Base-by-base conservation (phyloP, 2,888 invertebrate genomes). In the Dasysyrphus albostriatus region DNA sequence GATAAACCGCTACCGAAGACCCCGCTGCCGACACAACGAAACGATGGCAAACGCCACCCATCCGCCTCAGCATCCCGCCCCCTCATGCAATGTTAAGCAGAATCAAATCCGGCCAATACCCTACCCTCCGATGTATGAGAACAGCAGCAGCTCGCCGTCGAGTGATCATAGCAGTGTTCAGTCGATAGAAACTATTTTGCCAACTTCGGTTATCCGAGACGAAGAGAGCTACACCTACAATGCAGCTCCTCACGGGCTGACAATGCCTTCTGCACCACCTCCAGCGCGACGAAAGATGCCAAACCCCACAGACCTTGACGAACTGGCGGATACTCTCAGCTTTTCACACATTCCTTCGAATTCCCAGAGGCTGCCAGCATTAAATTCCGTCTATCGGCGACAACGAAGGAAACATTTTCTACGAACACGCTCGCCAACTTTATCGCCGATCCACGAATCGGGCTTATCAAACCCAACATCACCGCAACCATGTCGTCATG, bases 381-480 rank as follows among this genome's bases (percentile, higher is more conserved):
- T 91, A 37, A 90, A 90, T 58, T 91, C 90, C 70, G 89, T 90
- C 5, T 91, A 91, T 84, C 91, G 92, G 78, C 93, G 90, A 84
- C 93, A 89, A 90, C 93, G 91, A 83, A 92, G 90, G 88, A 94
- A 92, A 89, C 94, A 91, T 91, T 93, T 90, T 90, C 77, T 94
- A 90, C 91, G 94, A 90, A 91, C 93, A 82, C 90, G 94, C 90
- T 92, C 94, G 39, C 94, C 94, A 44, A 94, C 94, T 44, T 91
- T 96, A 78, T 95, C 95, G 74, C 96, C 96, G 39, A 96, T 96
- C 74, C 94, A 95, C 81, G 96, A 96, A 90, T 95, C 95, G 59
- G 96, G 96, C 39, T 92, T 95, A 19, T 95, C 95, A 61, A 96
- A 96, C 93, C 95, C 95, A 2, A 94, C 95, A 16, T 95, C 95